Evolutionary conservation across 2,888 invertebrate genomes (phyloP).

Genomic region (Drosophila rubida): DNA sequence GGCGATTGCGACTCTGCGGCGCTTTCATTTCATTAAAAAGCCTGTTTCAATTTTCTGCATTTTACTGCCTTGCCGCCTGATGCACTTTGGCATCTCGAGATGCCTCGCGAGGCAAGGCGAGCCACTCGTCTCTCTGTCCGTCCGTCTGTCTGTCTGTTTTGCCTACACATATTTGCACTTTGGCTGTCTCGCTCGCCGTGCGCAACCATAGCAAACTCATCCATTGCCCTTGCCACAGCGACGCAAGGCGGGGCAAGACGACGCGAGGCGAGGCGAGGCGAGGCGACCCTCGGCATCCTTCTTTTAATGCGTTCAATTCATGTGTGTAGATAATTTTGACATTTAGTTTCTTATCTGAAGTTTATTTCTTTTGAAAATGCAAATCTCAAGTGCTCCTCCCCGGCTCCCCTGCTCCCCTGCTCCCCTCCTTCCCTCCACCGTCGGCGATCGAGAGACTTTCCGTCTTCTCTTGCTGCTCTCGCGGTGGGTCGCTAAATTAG

Average conservation of each 20-base stretch:
- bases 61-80: conserved; percentile 81
- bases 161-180: conserved; percentile 75
- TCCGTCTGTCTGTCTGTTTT: conserved; percentile 44
- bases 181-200: conserved; percentile 28
- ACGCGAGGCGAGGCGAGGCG: not conserved
- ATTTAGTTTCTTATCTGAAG: conserved; percentile 79
- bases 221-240: conserved; percentile 18
- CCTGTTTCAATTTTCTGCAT: conserved; percentile 83
- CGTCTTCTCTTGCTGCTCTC: not conserved
- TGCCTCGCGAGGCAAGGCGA: conserved; percentile 69
- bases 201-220: conserved; percentile 1
- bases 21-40: conserved; percentile 81
- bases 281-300: conserved; percentile 25
- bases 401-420: not conserved
- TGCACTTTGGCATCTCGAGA: conserved; percentile 82
- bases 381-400: conserved; percentile 8
- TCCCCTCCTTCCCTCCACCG: not conserved
- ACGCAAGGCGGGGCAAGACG: not conserved
- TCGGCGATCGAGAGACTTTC: not conserved
- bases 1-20: conserved; percentile 48
- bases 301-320: conserved; percentile 71
- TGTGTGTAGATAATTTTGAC: conserved; percentile 81
- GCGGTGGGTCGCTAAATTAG: conserved; percentile 68
- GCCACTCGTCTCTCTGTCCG: conserved; percentile 38
- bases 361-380: conserved; percentile 78